A percentile compares a stretch with the other conserved stretches of the same genome.
Evolutionary conservation across 1,140 invertebrate species (phyloP).

Genomic region (Drosophila parvula): DNA sequence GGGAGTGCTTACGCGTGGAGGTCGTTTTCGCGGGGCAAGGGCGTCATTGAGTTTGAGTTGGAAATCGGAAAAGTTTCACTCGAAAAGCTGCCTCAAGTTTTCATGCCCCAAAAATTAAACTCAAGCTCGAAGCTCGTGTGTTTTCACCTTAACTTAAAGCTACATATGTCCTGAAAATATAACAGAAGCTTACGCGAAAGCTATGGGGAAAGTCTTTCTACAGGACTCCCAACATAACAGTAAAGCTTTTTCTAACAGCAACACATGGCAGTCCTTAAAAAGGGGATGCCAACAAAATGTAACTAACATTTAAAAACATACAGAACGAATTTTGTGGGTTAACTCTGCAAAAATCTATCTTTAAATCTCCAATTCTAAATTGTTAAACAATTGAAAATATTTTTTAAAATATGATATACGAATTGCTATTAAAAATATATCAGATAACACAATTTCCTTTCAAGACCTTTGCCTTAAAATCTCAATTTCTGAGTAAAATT

Average conservation of each 20-base stretch:
- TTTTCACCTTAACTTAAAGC: slow-evolving; percentile 31
- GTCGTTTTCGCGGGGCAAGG: slow-evolving; percentile 1
- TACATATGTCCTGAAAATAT: slow-evolving; percentile 23
- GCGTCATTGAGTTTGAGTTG: slow-evolving; percentile 31
- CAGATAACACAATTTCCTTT: too few species aligned
- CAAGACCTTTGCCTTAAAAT: too few species aligned
- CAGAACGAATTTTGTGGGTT: background rate
- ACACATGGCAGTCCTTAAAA: slow-evolving; percentile 16
- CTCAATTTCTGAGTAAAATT: too few species aligned
- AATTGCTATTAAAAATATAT: too few species aligned
- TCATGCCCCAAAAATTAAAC: background rate
- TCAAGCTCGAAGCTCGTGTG: slow-evolving; percentile 12
- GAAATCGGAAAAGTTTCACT: slow-evolving; percentile 2
- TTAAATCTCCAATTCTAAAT: background rate
- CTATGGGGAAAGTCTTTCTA: slow-evolving; percentile 12
- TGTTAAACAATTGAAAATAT: too few species aligned
- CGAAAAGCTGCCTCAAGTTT: slow-evolving; percentile 6
- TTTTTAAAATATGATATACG: too few species aligned
- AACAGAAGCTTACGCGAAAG: slow-evolving; percentile 20
- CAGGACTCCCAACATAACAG: slow-evolving; percentile 7
- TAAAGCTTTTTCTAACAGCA: slow-evolving; percentile 35
- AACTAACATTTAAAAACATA: slow-evolving; percentile 10
- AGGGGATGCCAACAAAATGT: background rate
- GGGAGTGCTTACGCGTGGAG: background rate
- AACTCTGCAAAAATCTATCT: background rate